Evolutionary conservation across 1,140 invertebrate genomes (phyloP).

Genomic region (Bathynomus jamesi): DNA sequence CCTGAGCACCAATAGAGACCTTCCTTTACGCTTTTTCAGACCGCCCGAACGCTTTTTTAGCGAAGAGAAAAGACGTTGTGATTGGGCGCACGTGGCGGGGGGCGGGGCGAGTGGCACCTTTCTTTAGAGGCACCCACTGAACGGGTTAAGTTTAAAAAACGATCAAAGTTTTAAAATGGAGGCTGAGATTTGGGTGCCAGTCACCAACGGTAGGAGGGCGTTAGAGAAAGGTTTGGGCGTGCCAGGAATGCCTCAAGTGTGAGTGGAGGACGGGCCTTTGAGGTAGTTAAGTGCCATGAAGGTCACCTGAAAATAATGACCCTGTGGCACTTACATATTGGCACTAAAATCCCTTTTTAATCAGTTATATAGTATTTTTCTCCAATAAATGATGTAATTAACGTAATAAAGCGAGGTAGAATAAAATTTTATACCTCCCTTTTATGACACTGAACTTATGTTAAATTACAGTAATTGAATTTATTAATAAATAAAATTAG

Average conservation of each 20-base stretch:
- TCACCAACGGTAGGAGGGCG: background rate
- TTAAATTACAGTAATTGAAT: too few relatives aligned
- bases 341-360: background rate
- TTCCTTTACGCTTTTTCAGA: background rate
- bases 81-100: background rate
- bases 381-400: background rate
- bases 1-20: background rate
- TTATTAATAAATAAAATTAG: too few relatives aligned
- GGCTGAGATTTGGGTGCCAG: background rate
- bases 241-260: background rate
- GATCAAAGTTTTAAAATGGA: background rate
- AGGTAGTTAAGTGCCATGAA: background rate
- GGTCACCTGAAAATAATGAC: slow-evolving; percentile 1
- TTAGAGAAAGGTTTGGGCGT: background rate
- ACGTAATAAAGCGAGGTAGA: background rate
- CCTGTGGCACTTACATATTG: background rate
- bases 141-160: slow-evolving; percentile 1
- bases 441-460: too few relatives aligned
- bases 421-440: background rate
- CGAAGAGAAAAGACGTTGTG: background rate
- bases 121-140: background rate
- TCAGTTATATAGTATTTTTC: background rate
- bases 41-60: background rate
- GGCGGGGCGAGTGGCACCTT: background rate
- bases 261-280: background rate